Base-by-base conservation (phyloP, 2,888 invertebrate genomes). In the Palloptera scutellata region DNA sequence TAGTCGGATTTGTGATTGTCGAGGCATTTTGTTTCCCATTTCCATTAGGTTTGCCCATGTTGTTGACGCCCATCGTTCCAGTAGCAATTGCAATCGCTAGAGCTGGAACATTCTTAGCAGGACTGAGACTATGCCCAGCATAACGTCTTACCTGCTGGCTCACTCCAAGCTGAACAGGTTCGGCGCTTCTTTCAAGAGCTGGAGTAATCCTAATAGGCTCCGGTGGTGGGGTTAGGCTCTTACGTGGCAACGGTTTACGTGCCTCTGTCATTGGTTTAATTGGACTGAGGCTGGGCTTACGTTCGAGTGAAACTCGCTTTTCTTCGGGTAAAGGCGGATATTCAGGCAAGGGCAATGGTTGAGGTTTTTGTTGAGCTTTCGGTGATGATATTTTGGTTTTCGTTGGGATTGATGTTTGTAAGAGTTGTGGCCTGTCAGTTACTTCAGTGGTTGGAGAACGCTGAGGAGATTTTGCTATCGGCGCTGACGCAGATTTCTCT, bases 181-280 rank as follows among this genome's bases (percentile, higher is more conserved):
- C 84, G 2, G 83, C 79, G 57, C 84, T 84, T 15, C 84, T 77
- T 55, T 80, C 78, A 43, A 83, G 69, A 9, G 82, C 84, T 6
- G 78, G 72, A 0, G 83, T 80, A 0, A 71, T 72, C 17, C 78
- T 79, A 1, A 77, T 82, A 30, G 75, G 73, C 9, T 77, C 76
- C 13, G 79, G 78, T 41, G 70, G 63, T 51, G 68, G 54, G 1
- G 80, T 81, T 0, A 79, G 77, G 70, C 77, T 78, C 41, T 76
- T 79, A 0, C 74, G 73, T 3, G 74, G 51, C 1, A 71, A 70
- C 1, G 61, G 13, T 66, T 73, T 71, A n/a, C 60, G 68, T 6
- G 45, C 48, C 10, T 51, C 43, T 6, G 59, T 10, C 0, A 6
- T 6, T 10, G 52, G 13, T 55, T 15, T 45, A 11, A 52, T 19